phyloP scores from a whole-genome alignment of 2,797 vertebrate species.

The Cossypha dichroa region DNA sequence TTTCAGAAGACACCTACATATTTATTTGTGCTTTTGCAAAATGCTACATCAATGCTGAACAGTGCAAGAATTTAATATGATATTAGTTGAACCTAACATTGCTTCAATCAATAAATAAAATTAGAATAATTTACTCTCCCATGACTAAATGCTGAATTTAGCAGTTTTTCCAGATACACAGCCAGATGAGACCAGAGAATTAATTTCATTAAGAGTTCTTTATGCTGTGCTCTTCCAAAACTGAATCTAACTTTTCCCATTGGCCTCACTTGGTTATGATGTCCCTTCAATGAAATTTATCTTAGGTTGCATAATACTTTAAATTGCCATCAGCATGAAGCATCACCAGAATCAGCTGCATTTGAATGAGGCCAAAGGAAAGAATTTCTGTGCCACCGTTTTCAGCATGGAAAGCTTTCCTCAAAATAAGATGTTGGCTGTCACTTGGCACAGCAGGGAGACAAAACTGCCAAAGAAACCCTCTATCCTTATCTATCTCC shows the following conservation, averaged over 20 bases:
- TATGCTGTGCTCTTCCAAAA: constrained; percentile 27
- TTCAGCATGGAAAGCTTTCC: neutral
- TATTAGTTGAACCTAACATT: constrained; percentile 36
- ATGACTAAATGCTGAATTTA: constrained; percentile 39
- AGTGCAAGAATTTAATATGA: neutral
- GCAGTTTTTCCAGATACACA: constrained; percentile 10
- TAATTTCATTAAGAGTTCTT: constrained; percentile 31
- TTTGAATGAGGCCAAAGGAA: neutral
- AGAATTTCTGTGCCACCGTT: neutral
- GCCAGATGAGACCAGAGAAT: constrained; percentile 2
- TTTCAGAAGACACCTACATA: neutral
- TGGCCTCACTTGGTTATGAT: neutral
- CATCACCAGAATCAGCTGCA: neutral
- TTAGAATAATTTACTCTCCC: constrained; percentile 48
- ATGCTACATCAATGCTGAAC: neutral
- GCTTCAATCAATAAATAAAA: constrained; percentile 56
- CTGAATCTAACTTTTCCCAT: neutral
- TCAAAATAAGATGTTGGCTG: constrained; percentile 24
- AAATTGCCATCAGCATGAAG: neutral
- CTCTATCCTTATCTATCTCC: neutral
- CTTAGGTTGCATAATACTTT: neutral
- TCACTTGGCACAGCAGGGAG: constrained; percentile 24
- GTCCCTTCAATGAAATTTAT: neutral
- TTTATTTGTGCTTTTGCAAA: constrained; percentile 16
- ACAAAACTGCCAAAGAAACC: constrained; percentile 35